A percentile compares a stretch with the other conserved stretches of the same genome.
Evolutionary conservation across 1,140 invertebrate genomes (phyloP).

Genomic region (Drosophila auraria): DNA sequence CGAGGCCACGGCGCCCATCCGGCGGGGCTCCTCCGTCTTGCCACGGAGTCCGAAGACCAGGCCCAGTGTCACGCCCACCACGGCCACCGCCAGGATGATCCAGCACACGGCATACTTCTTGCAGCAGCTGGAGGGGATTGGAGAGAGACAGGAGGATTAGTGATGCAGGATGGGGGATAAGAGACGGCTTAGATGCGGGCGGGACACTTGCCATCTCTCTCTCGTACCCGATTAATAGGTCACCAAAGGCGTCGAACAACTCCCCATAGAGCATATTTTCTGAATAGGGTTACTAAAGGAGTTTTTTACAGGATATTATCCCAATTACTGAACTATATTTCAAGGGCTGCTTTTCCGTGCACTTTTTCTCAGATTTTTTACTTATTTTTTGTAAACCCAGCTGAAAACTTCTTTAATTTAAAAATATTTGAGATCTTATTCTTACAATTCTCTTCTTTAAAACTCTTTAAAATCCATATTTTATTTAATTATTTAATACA

Average conservation of each 20-base stretch:
- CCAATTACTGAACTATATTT: background rate
- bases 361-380: background rate
- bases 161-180: background rate
- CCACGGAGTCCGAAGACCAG: constrained; percentile 61
- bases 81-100: constrained; percentile 62
- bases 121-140: constrained; percentile 26
- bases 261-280: constrained; percentile 36
- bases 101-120: constrained; percentile 67
- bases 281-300: background rate
- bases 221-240: constrained; percentile 48
- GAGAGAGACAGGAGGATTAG: background rate
- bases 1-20: constrained; percentile 90
- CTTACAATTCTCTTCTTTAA: no score
- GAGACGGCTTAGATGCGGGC: background rate
- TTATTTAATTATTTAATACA: no score
- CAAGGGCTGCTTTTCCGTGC: background rate
- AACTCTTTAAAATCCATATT: no score
- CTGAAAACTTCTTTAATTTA: no score
- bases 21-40: constrained; percentile 31
- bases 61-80: constrained; percentile 57
- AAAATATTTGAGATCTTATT: no score
- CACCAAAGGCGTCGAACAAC: constrained; percentile 27
- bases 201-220: constrained; percentile 34
- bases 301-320: background rate
- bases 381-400: no score